phyloP scores from a whole-genome alignment of 1,140 invertebrate genomes.

The Oreohelix idahoensis region DNA sequence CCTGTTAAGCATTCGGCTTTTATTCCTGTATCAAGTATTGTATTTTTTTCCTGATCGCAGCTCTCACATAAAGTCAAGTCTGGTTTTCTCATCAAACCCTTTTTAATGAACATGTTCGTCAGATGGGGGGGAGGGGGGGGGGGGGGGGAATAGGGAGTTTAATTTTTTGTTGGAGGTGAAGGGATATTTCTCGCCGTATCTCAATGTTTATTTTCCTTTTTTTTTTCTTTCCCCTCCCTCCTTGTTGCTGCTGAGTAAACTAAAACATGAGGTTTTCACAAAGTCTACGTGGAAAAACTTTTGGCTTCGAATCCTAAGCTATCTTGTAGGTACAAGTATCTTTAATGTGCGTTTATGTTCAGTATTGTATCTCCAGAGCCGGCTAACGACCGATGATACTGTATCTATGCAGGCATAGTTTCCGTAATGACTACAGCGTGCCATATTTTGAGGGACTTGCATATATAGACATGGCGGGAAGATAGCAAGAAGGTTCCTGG shows the following conservation, averaged over 20 bases:
- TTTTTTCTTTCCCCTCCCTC: not conserved
- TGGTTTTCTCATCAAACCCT: not conserved
- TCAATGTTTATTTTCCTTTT: not conserved
- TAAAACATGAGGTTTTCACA: slow-evolving; percentile 8
- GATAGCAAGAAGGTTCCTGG: not conserved
- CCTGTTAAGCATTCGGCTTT: too few species aligned
- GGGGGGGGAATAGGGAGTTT: too few species aligned
- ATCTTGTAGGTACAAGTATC: not conserved
- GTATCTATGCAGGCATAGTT: not conserved
- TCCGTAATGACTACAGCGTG: not conserved
- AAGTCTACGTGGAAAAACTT: not conserved
- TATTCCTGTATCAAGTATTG: too few species aligned
- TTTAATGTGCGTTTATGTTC: slow-evolving; percentile 14
- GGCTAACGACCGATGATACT: not conserved
- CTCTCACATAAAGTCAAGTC: not conserved
- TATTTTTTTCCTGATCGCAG: not conserved
- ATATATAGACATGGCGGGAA: not conserved
- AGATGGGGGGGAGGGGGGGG: not conserved
- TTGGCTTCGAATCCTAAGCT: not conserved
- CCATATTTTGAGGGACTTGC: not conserved
- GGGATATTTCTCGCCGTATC: not conserved
- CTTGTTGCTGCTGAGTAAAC: not conserved
- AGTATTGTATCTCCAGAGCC: not conserved
- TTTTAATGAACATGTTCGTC: not conserved
- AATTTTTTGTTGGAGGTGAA: too few species aligned